phyloP scores from a whole-genome alignment of 2,888 invertebrate genomes.

The Apotomis betuletana region DNA sequence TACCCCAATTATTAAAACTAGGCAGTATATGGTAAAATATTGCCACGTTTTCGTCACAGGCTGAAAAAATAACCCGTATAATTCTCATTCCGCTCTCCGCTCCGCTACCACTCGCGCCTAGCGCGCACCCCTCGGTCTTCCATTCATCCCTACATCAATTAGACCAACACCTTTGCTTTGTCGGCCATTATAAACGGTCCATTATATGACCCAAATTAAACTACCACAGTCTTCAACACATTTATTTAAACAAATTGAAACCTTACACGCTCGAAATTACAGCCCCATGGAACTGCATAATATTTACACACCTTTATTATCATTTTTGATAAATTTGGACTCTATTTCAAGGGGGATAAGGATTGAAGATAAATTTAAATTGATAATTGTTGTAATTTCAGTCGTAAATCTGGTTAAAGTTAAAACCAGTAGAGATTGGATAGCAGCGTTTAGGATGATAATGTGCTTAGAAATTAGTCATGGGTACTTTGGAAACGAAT shows the following conservation, averaged over 20 bases:
- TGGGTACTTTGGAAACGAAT: constrained; percentile 9
- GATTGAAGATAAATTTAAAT: constrained; percentile 24
- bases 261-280: neutral
- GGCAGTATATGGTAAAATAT: too few species aligned
- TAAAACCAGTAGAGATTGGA: constrained; percentile 27
- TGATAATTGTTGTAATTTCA: constrained; percentile 18
- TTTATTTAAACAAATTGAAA: constrained; percentile 2
- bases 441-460: constrained; percentile 18
- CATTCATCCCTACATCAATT: constrained; percentile 72
- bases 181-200: constrained; percentile 66
- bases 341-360: constrained; percentile 11
- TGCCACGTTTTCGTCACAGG: too few species aligned
- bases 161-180: constrained; percentile 74
- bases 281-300: neutral
- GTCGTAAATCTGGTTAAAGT: constrained; percentile 28
- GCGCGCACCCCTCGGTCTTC: constrained; percentile 47
- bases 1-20: too few species aligned
- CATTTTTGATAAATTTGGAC: constrained; percentile 13
- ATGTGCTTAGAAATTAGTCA: constrained; percentile 18
- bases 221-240: neutral
- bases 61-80: neutral
- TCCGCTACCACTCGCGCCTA: constrained; percentile 49
- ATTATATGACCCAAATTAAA: constrained; percentile 51
- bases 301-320: neutral
- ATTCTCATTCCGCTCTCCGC: constrained; percentile 14